Conservation (phyloP, 2,797 vertebrate genomes). For the Silurus aristotelis region DNA sequence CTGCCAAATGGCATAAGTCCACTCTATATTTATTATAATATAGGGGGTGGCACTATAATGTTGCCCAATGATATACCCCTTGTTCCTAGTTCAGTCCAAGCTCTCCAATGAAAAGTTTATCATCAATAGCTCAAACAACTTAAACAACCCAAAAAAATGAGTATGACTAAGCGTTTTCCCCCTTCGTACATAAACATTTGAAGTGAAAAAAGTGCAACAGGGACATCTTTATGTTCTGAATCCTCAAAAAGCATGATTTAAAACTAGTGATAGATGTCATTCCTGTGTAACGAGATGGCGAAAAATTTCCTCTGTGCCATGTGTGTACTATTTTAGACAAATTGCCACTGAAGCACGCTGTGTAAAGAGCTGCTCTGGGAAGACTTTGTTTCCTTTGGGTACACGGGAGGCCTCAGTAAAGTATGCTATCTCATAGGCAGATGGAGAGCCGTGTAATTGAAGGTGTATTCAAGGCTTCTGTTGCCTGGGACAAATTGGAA, state of each 20-base stretch:
- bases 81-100: neutral
- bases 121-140: conserved; percentile 28
- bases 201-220: neutral
- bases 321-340: conserved; percentile 38
- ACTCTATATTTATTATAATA: neutral
- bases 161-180: conserved; percentile 35
- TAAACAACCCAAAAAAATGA: conserved; percentile 25
- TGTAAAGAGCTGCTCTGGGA: conserved; percentile 28
- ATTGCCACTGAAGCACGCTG: conserved; percentile 34
- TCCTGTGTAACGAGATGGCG: conserved; percentile 24
- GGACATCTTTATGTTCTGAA: neutral
- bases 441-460: conserved; percentile 64
- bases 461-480: conserved; percentile 68
- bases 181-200: conserved; percentile 39
- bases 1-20: too few relatives aligned
- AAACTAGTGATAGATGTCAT: conserved; percentile 25
- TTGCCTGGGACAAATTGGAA: conserved; percentile 71
- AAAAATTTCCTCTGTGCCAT: conserved; percentile 32
- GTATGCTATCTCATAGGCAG: conserved; percentile 34
- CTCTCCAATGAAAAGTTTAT: conserved; percentile 19
- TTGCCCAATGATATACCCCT: too few relatives aligned
- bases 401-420: conserved; percentile 38
- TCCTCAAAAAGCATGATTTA: conserved; percentile 3
- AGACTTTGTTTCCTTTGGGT: conserved; percentile 35
- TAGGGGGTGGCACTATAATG: neutral